Conservation (phyloP, 2,113 vertebrate genomes). For the Aptenodytes forsteri region DNA sequence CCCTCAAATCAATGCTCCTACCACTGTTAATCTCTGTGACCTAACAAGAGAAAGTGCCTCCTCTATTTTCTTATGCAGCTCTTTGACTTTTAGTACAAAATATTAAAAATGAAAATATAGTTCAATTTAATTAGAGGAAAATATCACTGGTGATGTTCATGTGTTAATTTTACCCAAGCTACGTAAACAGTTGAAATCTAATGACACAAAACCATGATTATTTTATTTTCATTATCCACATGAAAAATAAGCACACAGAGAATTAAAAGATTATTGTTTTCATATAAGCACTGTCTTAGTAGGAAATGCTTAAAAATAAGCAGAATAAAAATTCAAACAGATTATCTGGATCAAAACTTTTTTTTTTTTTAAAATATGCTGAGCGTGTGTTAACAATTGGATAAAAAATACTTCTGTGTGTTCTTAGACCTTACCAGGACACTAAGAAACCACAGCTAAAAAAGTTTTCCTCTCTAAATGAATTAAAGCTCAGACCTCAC, state of each 20-base stretch:
- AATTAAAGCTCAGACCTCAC: not conserved
- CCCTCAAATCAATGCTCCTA: slow-evolving; percentile 6
- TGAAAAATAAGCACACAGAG: not conserved
- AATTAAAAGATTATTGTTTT: not conserved
- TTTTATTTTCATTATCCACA: slow-evolving; percentile 29
- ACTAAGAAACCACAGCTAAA: not conserved
- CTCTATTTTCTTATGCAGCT: not conserved
- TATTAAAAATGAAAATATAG: slow-evolving; percentile 15
- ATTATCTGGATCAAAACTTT: not conserved
- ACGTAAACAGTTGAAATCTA: not conserved
- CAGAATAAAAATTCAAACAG: not conserved
- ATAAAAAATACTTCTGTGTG: not conserved
- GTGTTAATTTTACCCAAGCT: not conserved
- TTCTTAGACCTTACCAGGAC: slow-evolving; percentile 5
- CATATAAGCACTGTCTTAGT: not conserved
- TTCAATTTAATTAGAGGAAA: not conserved
- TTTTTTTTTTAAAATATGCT: not conserved
- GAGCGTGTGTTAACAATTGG: not conserved
- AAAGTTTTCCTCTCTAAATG: slow-evolving; percentile 19
- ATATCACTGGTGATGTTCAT: not conserved
- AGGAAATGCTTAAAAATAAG: not conserved
- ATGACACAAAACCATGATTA: not conserved
- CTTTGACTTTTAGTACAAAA: not conserved
- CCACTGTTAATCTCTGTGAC: not conserved
- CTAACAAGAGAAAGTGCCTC: not conserved